Evolutionary conservation across 1,140 invertebrate genomes (phyloP).

Genomic region (Drosophila yakuba): DNA sequence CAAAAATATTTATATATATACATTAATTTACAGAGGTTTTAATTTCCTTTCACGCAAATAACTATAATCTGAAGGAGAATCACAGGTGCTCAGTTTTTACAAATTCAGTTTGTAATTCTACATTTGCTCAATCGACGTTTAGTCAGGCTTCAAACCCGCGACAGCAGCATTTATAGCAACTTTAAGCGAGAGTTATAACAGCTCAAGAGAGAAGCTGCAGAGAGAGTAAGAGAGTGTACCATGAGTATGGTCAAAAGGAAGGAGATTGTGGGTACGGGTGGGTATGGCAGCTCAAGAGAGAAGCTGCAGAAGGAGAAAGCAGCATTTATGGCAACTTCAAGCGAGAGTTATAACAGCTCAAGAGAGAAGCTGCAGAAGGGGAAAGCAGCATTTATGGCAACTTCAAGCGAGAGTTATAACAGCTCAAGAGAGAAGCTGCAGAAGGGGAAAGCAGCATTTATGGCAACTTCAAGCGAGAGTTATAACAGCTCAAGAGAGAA

Average conservation of each 20-base stretch:
- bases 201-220: slow-evolving; percentile 1
- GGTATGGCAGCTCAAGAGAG: no score
- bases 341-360: slow-evolving; percentile 29
- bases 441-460: slow-evolving; percentile 29
- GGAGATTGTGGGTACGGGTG: neutral
- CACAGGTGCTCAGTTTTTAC: neutral
- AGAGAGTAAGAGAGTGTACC: slow-evolving; percentile 11
- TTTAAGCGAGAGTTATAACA: slow-evolving; percentile 43
- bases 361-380: slow-evolving; percentile 2
- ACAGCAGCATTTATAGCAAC: slow-evolving; percentile 54
- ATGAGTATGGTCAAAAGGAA: neutral
- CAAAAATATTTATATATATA: no score
- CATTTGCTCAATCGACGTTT: neutral
- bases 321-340: slow-evolving; percentile 52
- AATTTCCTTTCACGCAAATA: no score
- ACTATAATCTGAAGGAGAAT: neutral
- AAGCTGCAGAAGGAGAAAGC: neutral
- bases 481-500: slow-evolving; percentile 18
- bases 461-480: slow-evolving; percentile 38
- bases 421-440: no score
- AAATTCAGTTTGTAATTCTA: neutral
- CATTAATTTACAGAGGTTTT: no score
- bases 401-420: neutral
- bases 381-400: slow-evolving; percentile 58
- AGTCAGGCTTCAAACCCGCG: slow-evolving; percentile 58